Evolutionary conservation across 2,888 invertebrate species (phyloP), one percentile per base, ranked within the genome.

Genomic region (Cheilosia urbana): DNA sequence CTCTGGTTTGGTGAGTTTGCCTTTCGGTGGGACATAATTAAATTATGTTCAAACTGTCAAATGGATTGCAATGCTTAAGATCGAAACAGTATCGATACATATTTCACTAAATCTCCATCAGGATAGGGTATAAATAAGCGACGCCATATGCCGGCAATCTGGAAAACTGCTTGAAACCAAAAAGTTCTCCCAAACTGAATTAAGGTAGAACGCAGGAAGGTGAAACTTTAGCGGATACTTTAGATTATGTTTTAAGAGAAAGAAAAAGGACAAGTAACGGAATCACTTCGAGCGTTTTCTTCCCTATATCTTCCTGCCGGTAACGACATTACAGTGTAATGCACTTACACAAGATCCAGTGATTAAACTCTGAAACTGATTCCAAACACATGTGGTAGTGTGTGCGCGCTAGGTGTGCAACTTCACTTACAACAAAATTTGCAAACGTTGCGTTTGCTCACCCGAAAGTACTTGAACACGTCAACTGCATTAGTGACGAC

Each of bases 271-370:
- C 0, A 19, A 17, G 13, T 19, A 34, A 19, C 19, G 0, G 9
- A 62, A 30, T 55, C 9, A 34, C 55, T 30, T 55, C 11, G 17
- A 55, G 51, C 51, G 37, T 57, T 40, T 60, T 60, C 60, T 42
- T 24, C 60, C 15, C 58, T 21, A 40, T 21, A 40, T 58, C 58
- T 47, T 47, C 34, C 63, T 37, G 47, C 37, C 13, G 15, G 75
- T 58, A 62, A 78, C 55, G 68, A 60, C 51, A 68, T 77, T 63
- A 72, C 72, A 51, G 78, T 65, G 65, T 72, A 65, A 71, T 72
- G 78, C 78, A 79, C 78, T 79, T 79, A 65, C 37, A 58, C 65
- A 34, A 79, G 51, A 72, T 72, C 65, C 58, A 49, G 24, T 71
- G 78, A 78, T 78, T 78, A 71, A 78, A 42, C 34, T 57, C 51